A percentile compares a stretch with the other conserved stretches of the same genome.
phyloP scores from a whole-genome alignment of 2,888 invertebrate genomes.

The Cheilosia pagana region DNA sequence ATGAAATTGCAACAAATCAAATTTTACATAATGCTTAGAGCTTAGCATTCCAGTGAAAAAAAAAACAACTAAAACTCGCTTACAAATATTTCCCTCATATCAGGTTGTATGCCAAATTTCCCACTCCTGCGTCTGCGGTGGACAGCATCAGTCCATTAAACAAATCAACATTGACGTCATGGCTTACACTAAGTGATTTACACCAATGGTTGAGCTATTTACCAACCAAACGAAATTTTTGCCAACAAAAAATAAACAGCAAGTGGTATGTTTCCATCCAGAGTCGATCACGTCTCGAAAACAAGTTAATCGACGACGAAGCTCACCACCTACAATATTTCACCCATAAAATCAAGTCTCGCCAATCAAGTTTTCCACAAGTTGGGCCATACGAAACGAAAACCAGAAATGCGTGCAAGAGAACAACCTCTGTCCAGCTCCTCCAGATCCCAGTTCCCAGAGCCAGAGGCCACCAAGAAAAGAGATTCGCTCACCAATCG shows the following conservation, averaged over 20 bases:
- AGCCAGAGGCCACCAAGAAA: slow-evolving; percentile 1
- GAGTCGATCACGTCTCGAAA: slow-evolving; percentile 25
- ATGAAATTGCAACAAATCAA: too few species aligned
- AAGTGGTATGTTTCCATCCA: slow-evolving; percentile 16
- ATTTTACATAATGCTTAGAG: too few species aligned
- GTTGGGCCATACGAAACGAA: slow-evolving; percentile 10
- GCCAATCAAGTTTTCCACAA: slow-evolving; percentile 33
- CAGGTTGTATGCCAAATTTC: not conserved
- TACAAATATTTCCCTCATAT: too few species aligned
- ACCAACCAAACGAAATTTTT: not conserved
- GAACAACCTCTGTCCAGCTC: not conserved
- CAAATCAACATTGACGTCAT: not conserved
- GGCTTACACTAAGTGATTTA: slow-evolving; percentile 5
- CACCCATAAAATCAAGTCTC: slow-evolving; percentile 34
- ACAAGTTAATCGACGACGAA: slow-evolving; percentile 40
- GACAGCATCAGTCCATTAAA: not conserved
- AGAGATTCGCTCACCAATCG: slow-evolving; percentile 14
- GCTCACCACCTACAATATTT: slow-evolving; percentile 66
- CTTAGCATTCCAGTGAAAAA: too few species aligned
- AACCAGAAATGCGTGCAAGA: slow-evolving; percentile 38
- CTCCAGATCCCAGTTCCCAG: not conserved
- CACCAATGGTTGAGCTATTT: slow-evolving; percentile 5
- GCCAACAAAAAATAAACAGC: not conserved
- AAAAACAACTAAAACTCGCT: too few species aligned
- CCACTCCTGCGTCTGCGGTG: too few species aligned